Percentiles rank a stretch among this genome's conserved stretches.
Evolutionary conservation across 2,797 vertebrate genomes (phyloP).

Genomic region (Rostrhamus sociabilis): DNA sequence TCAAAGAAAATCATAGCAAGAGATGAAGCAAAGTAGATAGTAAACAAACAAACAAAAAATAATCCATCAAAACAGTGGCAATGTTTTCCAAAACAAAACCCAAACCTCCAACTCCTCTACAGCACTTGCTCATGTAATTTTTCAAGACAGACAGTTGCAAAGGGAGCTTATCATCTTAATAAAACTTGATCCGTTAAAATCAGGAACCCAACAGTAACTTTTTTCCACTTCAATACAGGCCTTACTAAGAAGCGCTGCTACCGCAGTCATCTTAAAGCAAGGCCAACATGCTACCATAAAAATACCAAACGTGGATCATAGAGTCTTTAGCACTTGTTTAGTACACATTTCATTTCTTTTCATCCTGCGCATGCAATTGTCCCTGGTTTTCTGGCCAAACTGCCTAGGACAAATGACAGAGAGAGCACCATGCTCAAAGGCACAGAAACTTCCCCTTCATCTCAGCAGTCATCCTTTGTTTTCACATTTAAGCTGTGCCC

Average conservation of each 20-base stretch:
- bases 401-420: neutral
- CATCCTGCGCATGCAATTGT: neutral
- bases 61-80: neutral
- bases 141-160: neutral
- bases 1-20: conserved; percentile 13
- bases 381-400: neutral
- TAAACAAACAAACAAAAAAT: neutral
- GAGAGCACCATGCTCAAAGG: neutral
- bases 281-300: neutral
- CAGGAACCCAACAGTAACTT: neutral
- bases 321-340: neutral
- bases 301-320: neutral
- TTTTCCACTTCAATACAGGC: neutral
- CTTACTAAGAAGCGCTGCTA: neutral
- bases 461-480: neutral
- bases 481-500: neutral
- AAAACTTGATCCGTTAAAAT: neutral
- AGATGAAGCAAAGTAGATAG: neutral
- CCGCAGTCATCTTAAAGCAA: neutral
- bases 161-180: neutral
- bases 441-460: neutral
- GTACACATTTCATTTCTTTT: neutral
- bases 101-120: neutral
- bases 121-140: neutral
- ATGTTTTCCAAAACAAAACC: neutral